phyloP scores from a whole-genome alignment of 2,797 vertebrate genomes.

The Chaetophractus vellerosus region DNA sequence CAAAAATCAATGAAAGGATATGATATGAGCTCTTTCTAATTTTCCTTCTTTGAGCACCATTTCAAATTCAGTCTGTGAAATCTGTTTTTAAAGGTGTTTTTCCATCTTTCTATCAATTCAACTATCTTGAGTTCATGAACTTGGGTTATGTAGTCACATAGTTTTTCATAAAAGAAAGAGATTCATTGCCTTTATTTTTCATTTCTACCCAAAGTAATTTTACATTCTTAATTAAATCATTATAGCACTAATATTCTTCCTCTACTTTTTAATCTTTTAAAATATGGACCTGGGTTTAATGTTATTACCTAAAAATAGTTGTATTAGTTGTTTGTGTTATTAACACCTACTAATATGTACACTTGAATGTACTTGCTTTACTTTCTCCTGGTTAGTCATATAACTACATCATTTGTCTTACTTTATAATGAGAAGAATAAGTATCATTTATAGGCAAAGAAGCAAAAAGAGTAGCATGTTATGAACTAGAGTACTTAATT shows the following conservation, averaged over 20 bases:
- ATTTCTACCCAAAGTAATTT: conserved; percentile 58
- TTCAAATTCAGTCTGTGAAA: conserved; percentile 57
- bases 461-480: not conserved
- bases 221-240: conserved; percentile 56
- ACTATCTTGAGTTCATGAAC: conserved; percentile 74
- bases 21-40: conserved; percentile 65
- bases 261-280: conserved; percentile 55
- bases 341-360: not conserved
- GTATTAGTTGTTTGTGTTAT: not conserved
- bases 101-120: conserved; percentile 66
- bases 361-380: conserved; percentile 35
- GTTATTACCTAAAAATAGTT: not conserved
- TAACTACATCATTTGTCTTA: not conserved
- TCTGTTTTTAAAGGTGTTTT: conserved; percentile 49
- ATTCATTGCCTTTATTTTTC: conserved; percentile 20
- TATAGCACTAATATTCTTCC: not conserved
- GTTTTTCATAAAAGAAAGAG: conserved; percentile 38
- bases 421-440: not conserved
- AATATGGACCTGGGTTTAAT: not conserved
- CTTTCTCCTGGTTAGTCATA: not conserved
- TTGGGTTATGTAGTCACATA: not conserved
- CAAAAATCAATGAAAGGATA: conserved; percentile 79
- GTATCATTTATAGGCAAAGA: not conserved
- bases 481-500: conserved; percentile 17
- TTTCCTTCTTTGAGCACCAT: conserved; percentile 68